A percentile compares a stretch with the other conserved stretches of the same genome.
phyloP scores from a whole-genome alignment of 1,140 invertebrate species.

The Camponotus floridanus region DNA sequence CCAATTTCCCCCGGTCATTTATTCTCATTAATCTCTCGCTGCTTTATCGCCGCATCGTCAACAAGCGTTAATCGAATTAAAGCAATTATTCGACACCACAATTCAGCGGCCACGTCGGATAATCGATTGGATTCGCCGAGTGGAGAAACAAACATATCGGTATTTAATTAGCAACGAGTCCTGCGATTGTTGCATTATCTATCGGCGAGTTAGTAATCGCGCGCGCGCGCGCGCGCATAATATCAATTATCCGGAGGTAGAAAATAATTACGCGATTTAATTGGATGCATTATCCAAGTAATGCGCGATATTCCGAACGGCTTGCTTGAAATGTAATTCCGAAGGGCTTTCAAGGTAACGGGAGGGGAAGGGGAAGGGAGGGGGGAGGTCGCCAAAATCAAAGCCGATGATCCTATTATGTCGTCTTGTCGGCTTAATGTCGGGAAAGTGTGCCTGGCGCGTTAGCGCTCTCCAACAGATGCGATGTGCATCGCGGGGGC shows the following conservation, averaged over 20 bases:
- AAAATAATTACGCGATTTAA: slow-evolving; percentile 21
- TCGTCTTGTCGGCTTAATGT: slow-evolving; percentile 42
- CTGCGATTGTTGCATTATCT: slow-evolving; percentile 25
- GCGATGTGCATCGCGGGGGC: background rate
- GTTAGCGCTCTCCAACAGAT: background rate
- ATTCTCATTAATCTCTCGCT: slow-evolving; percentile 52
- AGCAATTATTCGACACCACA: slow-evolving; percentile 41
- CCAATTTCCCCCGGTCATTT: slow-evolving; percentile 25
- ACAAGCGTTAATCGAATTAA: slow-evolving; percentile 42
- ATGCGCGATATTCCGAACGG: slow-evolving; percentile 1
- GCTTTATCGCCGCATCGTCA: slow-evolving; percentile 25
- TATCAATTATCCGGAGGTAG: slow-evolving; percentile 17
- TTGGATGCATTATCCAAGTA: background rate
- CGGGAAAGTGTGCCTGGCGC: slow-evolving; percentile 19
- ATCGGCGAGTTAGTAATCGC: slow-evolving; percentile 35
- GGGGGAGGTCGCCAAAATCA: background rate
- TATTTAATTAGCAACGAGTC: slow-evolving; percentile 29
- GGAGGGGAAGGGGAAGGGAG: background rate
- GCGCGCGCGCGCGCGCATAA: background rate
- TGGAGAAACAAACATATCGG: background rate
- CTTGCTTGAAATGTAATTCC: background rate
- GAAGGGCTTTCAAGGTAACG: slow-evolving; percentile 14
- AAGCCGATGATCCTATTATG: slow-evolving; percentile 59
- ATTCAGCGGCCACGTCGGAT: background rate
- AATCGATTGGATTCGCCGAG: slow-evolving; percentile 16